Conservation (phyloP, 2,888 invertebrate genomes). For the Steinernema carpocapsae region DNA sequence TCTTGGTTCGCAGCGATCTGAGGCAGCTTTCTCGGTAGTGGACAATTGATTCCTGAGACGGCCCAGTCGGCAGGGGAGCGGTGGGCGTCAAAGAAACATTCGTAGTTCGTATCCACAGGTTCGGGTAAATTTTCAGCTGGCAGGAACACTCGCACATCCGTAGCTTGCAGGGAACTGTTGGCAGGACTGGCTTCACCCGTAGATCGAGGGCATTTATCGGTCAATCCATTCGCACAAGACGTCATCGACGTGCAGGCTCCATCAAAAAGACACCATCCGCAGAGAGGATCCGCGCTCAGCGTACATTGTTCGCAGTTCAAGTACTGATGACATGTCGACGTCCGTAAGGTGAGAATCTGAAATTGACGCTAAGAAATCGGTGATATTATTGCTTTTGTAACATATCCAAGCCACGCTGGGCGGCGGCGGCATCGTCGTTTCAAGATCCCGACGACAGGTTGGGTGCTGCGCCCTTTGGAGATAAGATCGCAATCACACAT, state of each 20-base stretch:
- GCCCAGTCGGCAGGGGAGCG: constrained; percentile 52
- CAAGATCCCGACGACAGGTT: not conserved
- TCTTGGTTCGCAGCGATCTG: constrained; percentile 32
- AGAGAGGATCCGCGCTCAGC: constrained; percentile 70
- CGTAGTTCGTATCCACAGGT: constrained; percentile 47
- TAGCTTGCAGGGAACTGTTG: constrained; percentile 43
- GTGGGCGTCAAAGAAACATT: constrained; percentile 53
- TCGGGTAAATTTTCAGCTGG: constrained; percentile 41
- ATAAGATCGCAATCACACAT: constrained; percentile 30
- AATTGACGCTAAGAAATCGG: too few species aligned
- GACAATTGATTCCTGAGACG: constrained; percentile 50
- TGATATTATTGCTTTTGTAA: not conserved
- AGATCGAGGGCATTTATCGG: constrained; percentile 46
- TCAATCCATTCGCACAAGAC: constrained; percentile 43
- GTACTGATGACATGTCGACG: constrained; percentile 68
- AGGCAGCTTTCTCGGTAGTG: constrained; percentile 48
- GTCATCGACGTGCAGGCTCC: constrained; percentile 60
- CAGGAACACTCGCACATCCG: constrained; percentile 42
- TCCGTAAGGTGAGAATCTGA: constrained; percentile 67
- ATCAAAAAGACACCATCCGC: constrained; percentile 71
- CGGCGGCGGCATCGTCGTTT: not conserved
- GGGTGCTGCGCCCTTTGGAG: not conserved
- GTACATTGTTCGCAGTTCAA: constrained; percentile 69
- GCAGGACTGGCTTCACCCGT: constrained; percentile 42
- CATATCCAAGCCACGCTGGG: not conserved